phyloP scores from a whole-genome alignment of 2,888 invertebrate species.

The Drosophila paranaensis region DNA sequence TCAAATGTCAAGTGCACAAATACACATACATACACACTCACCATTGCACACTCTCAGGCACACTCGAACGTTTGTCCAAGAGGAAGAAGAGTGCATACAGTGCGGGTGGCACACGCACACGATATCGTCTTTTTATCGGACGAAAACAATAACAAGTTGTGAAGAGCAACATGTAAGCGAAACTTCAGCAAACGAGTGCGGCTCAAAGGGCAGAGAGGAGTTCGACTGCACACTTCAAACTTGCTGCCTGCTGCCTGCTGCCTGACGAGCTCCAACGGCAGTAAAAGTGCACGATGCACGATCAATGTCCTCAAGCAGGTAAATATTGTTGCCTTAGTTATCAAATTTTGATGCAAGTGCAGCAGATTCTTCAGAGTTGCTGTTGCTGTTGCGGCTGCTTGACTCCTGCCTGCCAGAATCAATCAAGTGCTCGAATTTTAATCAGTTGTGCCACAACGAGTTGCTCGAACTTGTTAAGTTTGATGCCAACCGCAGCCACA shows the following conservation, averaged over 20 bases:
- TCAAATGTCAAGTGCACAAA: slow-evolving; percentile 76
- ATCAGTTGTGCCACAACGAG: slow-evolving; percentile 66
- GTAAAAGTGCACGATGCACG: slow-evolving; percentile 44
- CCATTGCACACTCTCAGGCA: slow-evolving; percentile 3
- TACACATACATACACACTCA: slow-evolving; percentile 16
- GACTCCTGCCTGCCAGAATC: slow-evolving; percentile 51
- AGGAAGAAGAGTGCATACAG: background rate
- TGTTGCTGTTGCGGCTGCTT: slow-evolving; percentile 3
- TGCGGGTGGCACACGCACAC: slow-evolving; percentile 17
- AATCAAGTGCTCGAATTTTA: slow-evolving; percentile 76
- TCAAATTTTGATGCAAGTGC: slow-evolving; percentile 60
- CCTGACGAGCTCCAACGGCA: slow-evolving; percentile 32
- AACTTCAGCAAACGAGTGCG: slow-evolving; percentile 54
- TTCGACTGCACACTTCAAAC: slow-evolving; percentile 52
- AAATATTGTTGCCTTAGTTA: slow-evolving; percentile 74
- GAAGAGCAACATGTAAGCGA: slow-evolving; percentile 70
- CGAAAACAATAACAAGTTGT: slow-evolving; percentile 76
- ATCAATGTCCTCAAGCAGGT: slow-evolving; percentile 68
- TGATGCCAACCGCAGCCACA: slow-evolving; percentile 58
- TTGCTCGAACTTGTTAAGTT: slow-evolving; percentile 62
- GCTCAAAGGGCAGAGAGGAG: slow-evolving; percentile 15
- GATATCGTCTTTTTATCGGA: slow-evolving; percentile 65
- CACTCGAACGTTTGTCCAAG: background rate
- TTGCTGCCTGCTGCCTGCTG: slow-evolving; percentile 32
- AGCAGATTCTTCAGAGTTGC: slow-evolving; percentile 7